Evolutionary conservation across 2,113 vertebrate species (phyloP), one percentile per base, ranked within the genome.

Genomic region (Manacus vitellinus): DNA sequence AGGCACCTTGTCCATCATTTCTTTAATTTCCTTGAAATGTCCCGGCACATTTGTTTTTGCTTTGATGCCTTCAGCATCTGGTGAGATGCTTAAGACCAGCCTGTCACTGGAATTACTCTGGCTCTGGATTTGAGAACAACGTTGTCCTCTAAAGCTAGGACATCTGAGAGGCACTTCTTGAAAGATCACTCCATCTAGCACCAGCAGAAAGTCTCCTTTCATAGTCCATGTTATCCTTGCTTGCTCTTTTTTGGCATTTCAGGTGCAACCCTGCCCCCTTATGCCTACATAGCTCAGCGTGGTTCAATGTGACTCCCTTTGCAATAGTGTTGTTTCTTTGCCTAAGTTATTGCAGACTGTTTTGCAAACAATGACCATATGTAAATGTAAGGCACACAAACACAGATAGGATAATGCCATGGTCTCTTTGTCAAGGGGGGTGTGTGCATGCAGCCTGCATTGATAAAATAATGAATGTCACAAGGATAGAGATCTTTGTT

Each of bases 181-280:
- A 70, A 37, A 30, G 41, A 65, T 31, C 17, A 10, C 39, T 81
- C 20, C 75, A 4, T 65, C 78, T 58, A 23, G 41, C 39, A 52
- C 68, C 76, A 65, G 76, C 79, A 86, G 63, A 80, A 86, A 52
- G n/a, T 87, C 61, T 91, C 46, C 14, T 68, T 85, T 61, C 18
- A 4, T 17, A 18, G 17, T 41, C 44, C 56, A 3, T 17, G 10
- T 52, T 52, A 65, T 43, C 51, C 51, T 92, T 22, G 24, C 84
- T 95, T 62, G 73, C 28, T 95, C 84, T 84, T 94, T 94, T 96
- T 82, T 79, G 89, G 73, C 70, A 91, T 96, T 96, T 89, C 81
- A 93, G 62, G 70, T 72, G 77, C 95, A 96, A 89, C 87, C 93
- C 91, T 95, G 93, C 94, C 94, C 89, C 86, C 95, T 96, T 94